Evolutionary conservation across 2,113 vertebrate species (phyloP).

Genomic region (Tretioscincus oriximinensis): DNA sequence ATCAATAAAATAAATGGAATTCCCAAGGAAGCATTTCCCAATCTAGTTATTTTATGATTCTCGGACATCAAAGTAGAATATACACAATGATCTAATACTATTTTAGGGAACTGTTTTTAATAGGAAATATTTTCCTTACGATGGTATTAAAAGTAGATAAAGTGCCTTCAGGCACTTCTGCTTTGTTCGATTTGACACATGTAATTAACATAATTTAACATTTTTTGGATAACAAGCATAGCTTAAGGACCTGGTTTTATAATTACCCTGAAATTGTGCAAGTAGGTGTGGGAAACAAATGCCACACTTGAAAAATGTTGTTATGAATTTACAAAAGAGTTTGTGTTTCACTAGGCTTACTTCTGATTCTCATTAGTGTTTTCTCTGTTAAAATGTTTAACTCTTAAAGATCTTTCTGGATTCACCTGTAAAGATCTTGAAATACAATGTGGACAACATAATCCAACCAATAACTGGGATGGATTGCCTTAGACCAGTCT

Average conservation of each 20-base stretch:
- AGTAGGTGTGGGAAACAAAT: neutral
- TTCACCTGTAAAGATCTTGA: no score
- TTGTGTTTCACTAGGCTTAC: neutral
- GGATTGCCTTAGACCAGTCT: no score
- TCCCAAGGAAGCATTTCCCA: neutral
- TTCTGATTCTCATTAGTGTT: neutral
- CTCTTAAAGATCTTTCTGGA: no score
- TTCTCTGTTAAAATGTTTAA: no score
- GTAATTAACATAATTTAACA: conserved; percentile 3
- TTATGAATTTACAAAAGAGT: neutral
- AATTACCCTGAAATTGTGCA: neutral
- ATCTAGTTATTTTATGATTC: neutral
- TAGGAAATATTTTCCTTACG: neutral
- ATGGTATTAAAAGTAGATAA: neutral
- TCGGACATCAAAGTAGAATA: neutral
- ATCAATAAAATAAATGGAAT: conserved; percentile 11
- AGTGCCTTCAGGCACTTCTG: neutral
- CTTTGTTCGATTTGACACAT: neutral
- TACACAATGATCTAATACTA: neutral
- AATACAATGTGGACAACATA: no score
- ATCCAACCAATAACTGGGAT: no score
- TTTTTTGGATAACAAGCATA: neutral
- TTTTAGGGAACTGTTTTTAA: neutral
- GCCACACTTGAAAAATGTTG: neutral
- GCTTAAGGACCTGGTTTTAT: neutral